Conservation (phyloP, 2,888 invertebrate genomes). For the Anoplius nigerrimus region DNA sequence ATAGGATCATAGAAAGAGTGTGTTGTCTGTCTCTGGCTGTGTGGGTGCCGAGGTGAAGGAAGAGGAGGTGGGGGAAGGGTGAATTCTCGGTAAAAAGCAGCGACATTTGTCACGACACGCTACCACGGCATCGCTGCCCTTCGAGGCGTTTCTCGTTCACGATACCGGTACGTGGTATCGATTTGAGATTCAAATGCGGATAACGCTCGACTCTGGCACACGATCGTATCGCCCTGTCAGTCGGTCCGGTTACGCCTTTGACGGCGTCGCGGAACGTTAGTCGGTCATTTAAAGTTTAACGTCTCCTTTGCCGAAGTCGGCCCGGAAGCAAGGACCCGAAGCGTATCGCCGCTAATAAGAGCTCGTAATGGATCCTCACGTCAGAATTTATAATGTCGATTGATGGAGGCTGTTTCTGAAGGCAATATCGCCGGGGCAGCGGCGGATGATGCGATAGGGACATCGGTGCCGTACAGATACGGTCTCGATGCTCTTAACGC, state of each 20-base stretch:
- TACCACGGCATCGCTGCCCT: conserved; percentile 6
- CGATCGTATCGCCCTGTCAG: conserved; percentile 43
- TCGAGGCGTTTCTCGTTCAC: conserved; percentile 34
- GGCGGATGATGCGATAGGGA: no score
- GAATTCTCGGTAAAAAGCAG: conserved; percentile 13
- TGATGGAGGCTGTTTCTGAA: no score
- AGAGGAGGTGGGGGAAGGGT: not conserved
- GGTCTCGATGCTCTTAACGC: no score
- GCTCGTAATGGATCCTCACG: no score
- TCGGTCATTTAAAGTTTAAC: conserved; percentile 37
- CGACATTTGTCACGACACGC: conserved; percentile 34
- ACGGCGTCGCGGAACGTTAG: conserved; percentile 29
- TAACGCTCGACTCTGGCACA: conserved; percentile 45
- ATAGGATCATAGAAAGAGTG: conserved; percentile 2
- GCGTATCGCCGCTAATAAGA: not conserved
- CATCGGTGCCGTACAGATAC: no score
- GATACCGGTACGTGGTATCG: conserved; percentile 49
- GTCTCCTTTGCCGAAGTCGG: conserved; percentile 17
- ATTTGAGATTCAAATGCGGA: conserved; percentile 59
- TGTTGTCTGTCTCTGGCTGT: no score
- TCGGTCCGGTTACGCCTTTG: conserved; percentile 38
- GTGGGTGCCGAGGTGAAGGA: not conserved
- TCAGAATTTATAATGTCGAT: no score
- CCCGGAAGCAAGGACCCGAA: not conserved
- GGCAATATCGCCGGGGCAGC: no score